Evolutionary conservation across 2,113 vertebrate species (phyloP).

Genomic region (Heloderma charlesbogerti): DNA sequence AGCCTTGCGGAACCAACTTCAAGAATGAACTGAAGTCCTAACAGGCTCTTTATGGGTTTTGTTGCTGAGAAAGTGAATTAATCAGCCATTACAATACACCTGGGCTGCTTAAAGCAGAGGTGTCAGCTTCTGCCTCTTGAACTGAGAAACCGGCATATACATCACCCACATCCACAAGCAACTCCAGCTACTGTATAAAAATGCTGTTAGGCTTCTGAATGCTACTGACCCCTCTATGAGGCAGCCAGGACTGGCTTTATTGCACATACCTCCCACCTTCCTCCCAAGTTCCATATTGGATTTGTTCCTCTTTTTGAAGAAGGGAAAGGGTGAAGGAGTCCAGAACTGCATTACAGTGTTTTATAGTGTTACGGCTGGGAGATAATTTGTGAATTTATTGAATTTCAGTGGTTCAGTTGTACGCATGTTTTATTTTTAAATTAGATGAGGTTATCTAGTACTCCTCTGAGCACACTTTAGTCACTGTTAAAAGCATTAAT

Average conservation of each 20-base stretch:
- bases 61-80: not conserved
- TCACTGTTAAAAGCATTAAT: conserved; percentile 33
- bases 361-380: conserved; percentile 22
- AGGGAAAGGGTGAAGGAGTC: conserved; percentile 23
- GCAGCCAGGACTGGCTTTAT: conserved; percentile 32
- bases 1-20: not conserved
- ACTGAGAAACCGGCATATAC: conserved; percentile 21
- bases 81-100: not conserved
- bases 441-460: conserved; percentile 31
- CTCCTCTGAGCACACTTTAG: conserved; percentile 30
- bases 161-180: conserved; percentile 5
- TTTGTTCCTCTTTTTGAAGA: conserved; percentile 18
- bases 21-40: not conserved
- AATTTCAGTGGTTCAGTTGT: conserved; percentile 34
- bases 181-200: conserved; percentile 23
- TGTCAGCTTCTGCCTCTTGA: conserved; percentile 18
- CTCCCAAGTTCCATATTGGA: conserved; percentile 3
- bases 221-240: not conserved
- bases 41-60: not conserved
- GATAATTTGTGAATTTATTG: conserved; percentile 38
- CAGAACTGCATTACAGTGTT: conserved; percentile 38
- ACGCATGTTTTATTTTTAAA: conserved; percentile 47
- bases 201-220: not conserved
- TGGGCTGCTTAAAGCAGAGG: conserved; percentile 15
- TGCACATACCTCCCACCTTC: not conserved